Evolutionary conservation across 2,888 invertebrate genomes (phyloP).

Genomic region (Hirtodrosophila duncani): DNA sequence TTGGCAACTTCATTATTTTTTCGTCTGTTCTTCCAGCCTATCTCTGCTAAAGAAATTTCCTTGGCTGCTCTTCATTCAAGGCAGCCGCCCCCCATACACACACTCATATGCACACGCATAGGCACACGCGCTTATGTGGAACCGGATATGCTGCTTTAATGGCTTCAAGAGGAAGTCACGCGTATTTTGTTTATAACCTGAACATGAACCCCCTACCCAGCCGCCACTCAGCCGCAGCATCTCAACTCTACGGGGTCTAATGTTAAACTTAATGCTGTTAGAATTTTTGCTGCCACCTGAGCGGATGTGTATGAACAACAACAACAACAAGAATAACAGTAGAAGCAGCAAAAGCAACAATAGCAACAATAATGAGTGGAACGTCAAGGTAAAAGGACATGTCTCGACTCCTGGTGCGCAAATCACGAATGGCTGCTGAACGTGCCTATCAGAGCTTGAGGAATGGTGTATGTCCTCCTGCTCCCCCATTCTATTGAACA

Average conservation of each 20-base stretch:
- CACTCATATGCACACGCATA: background rate
- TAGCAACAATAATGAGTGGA: slow-evolving; percentile 5
- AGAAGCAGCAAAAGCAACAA: slow-evolving; percentile 12
- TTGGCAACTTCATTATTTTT: slow-evolving; percentile 28
- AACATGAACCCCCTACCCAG: slow-evolving; percentile 12
- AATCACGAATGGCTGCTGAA: slow-evolving; percentile 61
- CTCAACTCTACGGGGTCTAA: slow-evolving; percentile 40
- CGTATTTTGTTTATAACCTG: slow-evolving; percentile 70
- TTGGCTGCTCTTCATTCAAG: slow-evolving; percentile 30
- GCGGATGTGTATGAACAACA: background rate
- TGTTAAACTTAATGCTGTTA: slow-evolving; percentile 53
- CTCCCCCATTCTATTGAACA: slow-evolving; percentile 59
- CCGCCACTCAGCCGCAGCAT: background rate
- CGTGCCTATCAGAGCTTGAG: slow-evolving; percentile 36
- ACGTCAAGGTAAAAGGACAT: background rate
- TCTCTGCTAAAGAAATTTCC: no score
- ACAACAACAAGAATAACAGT: background rate
- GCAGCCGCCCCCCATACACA: slow-evolving; percentile 1
- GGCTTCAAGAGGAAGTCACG: slow-evolving; percentile 71
- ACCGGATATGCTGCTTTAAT: slow-evolving; percentile 73
- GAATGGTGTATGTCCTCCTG: background rate
- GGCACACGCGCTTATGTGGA: slow-evolving; percentile 24
- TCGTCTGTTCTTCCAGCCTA: slow-evolving; percentile 30
- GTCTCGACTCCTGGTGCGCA: slow-evolving; percentile 33
- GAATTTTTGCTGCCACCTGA: slow-evolving; percentile 11